phyloP scores from a whole-genome alignment of 2,113 vertebrate genomes.

The Bos indicus region DNA sequence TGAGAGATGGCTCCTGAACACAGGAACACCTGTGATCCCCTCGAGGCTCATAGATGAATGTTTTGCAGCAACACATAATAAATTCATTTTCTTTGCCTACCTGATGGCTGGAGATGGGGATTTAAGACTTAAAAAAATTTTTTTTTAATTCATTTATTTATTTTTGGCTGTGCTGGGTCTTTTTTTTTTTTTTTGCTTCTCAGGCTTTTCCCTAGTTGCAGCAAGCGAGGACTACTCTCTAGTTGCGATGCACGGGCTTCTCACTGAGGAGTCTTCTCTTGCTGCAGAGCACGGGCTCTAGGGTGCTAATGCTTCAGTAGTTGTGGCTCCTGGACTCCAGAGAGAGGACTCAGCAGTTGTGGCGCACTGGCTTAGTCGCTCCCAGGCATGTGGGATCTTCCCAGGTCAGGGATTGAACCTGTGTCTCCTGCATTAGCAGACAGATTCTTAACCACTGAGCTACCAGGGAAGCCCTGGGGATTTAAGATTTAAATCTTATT shows the following conservation, averaged over 20 bases:
- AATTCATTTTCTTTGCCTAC: conserved; percentile 50
- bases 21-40: conserved; percentile 26
- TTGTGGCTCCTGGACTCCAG: neutral
- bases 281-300: neutral
- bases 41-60: conserved; percentile 41
- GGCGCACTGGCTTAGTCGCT: neutral
- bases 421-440: neutral
- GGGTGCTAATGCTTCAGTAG: neutral
- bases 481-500: conserved; percentile 13
- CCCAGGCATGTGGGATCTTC: neutral
- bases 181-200: neutral
- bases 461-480: neutral
- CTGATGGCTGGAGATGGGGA: conserved; percentile 41
- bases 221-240: accelerated
- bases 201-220: neutral
- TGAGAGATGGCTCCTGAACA: conserved; percentile 54
- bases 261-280: neutral
- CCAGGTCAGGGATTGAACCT: neutral
- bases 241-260: neutral
- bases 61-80: conserved; percentile 47
- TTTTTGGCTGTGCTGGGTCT: neutral
- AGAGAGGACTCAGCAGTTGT: neutral
- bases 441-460: neutral
- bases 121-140: neutral
- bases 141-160: neutral